Base-by-base conservation (phyloP, 1,140 invertebrate species). In the Phortica variegata region DNA sequence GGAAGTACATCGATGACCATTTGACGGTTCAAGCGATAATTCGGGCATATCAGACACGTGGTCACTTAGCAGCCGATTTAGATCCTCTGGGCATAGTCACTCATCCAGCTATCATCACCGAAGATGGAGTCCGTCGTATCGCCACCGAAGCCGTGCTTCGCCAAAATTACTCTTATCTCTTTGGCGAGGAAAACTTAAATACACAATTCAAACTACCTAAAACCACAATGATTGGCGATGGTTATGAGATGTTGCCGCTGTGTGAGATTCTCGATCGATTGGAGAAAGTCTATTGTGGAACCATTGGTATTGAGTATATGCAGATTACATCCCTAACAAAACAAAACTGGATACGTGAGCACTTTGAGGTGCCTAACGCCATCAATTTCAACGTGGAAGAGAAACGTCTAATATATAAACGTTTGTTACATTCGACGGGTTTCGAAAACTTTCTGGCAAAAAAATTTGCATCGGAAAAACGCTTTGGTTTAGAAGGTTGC, bases 1-100 rank as follows among this genome's bases (percentile, higher is more conserved):
- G 94, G 73, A 93, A 95, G 74, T 83, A 91, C 34, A 98, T 98
- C 70, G 92, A 97, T 61, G 96, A 99, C 73, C 95, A 99, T 83
- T 80, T 98, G 29, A 91, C 92, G 40, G 94, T 99, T 1, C 95
- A 98, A 78, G 92, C 93, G n/a, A 95, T 99, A 70, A 98, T 99
- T 63, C 82, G 96, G 60, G 95, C 93, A 62, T 99, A 97, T 77
- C 97, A 98, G 87, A 40, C 89, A 69, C 87, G 93, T 73, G 95
- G 95, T 66, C 95, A 98, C 80, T 85, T 94, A 78, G 89, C 92
- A 54, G 91, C 95, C 54, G 87, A 92, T 76, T 79, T 96, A 77
- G 95, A 98, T 83, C 95, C 95, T 49, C 82, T 98, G 71, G 86
- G 85, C 77, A 90, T 91, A 78, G 38, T 69, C 4, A 57, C 56